Conservation (phyloP, 2,888 invertebrate species). For the Phytoseiulus persimilis region DNA sequence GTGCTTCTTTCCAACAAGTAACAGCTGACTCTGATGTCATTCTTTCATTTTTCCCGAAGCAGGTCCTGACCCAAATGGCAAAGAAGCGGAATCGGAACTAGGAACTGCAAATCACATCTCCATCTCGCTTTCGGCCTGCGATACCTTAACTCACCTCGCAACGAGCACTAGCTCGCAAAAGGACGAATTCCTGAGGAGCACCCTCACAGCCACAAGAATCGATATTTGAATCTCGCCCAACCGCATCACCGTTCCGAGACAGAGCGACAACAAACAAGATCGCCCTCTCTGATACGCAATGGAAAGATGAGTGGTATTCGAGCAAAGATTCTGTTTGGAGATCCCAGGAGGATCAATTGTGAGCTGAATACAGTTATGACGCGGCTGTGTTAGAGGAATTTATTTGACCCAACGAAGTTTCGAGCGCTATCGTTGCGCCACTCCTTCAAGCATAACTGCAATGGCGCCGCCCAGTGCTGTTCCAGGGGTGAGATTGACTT, state of each 20-base stretch:
- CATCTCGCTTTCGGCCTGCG: not conserved
- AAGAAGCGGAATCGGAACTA: not conserved
- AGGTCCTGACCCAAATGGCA: not conserved
- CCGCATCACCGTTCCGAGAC: not conserved
- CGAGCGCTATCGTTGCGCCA: not conserved
- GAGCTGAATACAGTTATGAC: too few species aligned
- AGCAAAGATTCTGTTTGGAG: too few species aligned
- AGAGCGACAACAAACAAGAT: not conserved
- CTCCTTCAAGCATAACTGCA: not conserved
- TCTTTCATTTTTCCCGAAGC: not conserved
- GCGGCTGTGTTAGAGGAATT: too few species aligned
- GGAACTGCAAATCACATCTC: too few species aligned
- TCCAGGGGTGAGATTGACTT: not conserved
- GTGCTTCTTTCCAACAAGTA: not conserved
- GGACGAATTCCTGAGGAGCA: not conserved
- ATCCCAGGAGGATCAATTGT: too few species aligned
- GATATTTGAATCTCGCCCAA: not conserved
- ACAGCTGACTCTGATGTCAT: not conserved
- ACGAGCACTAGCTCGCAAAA: not conserved
- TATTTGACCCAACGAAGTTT: not conserved
- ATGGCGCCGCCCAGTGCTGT: not conserved
- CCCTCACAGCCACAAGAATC: not conserved
- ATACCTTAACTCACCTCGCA: not conserved
- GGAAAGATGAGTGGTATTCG: too few species aligned
- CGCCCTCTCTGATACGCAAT: too few species aligned